phyloP scores from a whole-genome alignment of 2,888 invertebrate genomes.

The Cenopis cana region DNA sequence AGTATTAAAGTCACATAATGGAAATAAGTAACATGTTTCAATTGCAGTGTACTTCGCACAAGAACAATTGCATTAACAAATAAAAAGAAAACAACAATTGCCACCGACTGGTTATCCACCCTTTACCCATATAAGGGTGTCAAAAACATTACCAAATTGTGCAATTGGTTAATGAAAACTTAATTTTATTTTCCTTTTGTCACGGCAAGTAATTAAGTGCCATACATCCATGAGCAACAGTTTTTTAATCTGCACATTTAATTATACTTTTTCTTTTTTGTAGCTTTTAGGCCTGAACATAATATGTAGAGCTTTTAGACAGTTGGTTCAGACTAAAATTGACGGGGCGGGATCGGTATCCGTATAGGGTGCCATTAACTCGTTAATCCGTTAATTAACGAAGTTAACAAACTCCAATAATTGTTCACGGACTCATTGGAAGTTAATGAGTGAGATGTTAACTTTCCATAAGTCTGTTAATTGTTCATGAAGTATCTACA shows the following conservation, averaged over 20 bases:
- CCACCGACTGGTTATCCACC: neutral
- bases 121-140: neutral
- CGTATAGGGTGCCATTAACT: too few relatives aligned
- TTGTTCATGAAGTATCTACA: too few relatives aligned
- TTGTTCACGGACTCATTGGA: too few relatives aligned
- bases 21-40: too few relatives aligned
- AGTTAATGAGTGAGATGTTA: too few relatives aligned
- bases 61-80: neutral
- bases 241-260: too few relatives aligned
- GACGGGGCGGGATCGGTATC: too few relatives aligned
- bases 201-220: neutral
- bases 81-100: neutral
- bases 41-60: neutral
- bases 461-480: too few relatives aligned
- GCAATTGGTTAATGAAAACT: neutral
- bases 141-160: neutral
- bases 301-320: too few relatives aligned
- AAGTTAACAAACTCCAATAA: too few relatives aligned
- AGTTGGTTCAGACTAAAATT: neutral
- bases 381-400: too few relatives aligned
- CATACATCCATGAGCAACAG: neutral
- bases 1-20: too few relatives aligned
- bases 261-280: neutral
- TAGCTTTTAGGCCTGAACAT: neutral
- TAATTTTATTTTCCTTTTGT: slow-evolving; percentile 2